Evolutionary conservation across 2,888 invertebrate genomes (phyloP).

Genomic region (Sycophila texana): DNA sequence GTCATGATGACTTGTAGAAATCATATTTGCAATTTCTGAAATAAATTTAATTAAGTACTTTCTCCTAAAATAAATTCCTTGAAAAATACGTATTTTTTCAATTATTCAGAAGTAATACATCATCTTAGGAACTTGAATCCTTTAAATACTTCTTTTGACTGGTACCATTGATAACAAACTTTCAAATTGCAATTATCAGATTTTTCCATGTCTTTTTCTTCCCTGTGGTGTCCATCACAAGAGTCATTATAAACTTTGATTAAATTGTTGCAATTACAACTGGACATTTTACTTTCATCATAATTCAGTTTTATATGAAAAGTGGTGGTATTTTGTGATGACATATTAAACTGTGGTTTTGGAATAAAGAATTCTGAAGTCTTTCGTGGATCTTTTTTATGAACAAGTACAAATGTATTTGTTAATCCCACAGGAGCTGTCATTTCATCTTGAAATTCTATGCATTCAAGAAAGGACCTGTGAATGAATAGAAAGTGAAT

Average conservation of each 20-base stretch:
- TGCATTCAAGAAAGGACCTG: slow-evolving; percentile 70
- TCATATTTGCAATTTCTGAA: neutral
- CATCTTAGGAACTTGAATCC: slow-evolving; percentile 71
- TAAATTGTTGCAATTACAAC: slow-evolving; percentile 65
- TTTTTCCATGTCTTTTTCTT: slow-evolving; percentile 52
- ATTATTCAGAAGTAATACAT: slow-evolving; percentile 53
- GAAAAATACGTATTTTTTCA: slow-evolving; percentile 32
- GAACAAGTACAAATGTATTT: slow-evolving; percentile 72
- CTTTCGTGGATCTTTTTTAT: slow-evolving; percentile 67
- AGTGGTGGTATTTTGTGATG: slow-evolving; percentile 58
- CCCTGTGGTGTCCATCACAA: slow-evolving; percentile 47
- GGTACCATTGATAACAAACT: slow-evolving; percentile 69
- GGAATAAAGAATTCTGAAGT: slow-evolving; percentile 70
- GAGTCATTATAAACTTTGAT: slow-evolving; percentile 67
- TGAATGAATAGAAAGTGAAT: slow-evolving; percentile 45
- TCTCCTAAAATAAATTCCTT: slow-evolving; percentile 33
- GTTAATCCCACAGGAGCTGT: slow-evolving; percentile 68
- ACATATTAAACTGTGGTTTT: slow-evolving; percentile 68
- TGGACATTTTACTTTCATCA: slow-evolving; percentile 54
- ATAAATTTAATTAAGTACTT: slow-evolving; percentile 42
- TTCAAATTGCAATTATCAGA: slow-evolving; percentile 43
- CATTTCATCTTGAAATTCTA: slow-evolving; percentile 71
- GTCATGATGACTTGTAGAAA: slow-evolving; percentile 1
- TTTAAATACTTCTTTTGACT: slow-evolving; percentile 70
- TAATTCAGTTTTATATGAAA: slow-evolving; percentile 67